Evolutionary conservation across 30 jellyfish, hydroid and myxozoan species (phyloP).

Genomic region (Clytia hemisphaerica): DNA sequence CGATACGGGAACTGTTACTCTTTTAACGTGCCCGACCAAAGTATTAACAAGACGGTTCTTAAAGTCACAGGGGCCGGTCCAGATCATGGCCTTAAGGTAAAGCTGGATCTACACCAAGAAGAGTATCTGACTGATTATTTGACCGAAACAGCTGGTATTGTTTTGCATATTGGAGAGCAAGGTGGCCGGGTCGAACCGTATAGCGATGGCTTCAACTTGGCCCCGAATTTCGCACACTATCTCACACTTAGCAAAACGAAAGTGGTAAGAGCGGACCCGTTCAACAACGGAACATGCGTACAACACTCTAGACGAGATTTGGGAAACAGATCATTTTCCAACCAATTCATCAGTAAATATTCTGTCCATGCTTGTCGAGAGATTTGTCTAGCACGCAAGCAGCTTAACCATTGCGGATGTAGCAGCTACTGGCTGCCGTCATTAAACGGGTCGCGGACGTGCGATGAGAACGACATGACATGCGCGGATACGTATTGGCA

Average conservation of each 20-base stretch:
- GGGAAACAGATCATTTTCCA: conserved; percentile 1
- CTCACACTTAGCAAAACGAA: background rate
- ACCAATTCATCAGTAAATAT: background rate
- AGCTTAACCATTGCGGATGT: background rate
- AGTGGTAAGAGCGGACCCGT: conserved; percentile 3
- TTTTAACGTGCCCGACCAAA: background rate
- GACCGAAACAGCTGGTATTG: conserved; percentile 2
- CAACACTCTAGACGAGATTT: background rate
- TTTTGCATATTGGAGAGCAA: conserved; percentile 21
- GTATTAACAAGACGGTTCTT: background rate
- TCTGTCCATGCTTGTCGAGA: background rate
- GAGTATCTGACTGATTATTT: background rate
- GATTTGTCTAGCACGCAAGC: background rate
- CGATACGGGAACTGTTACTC: conserved; percentile 6
- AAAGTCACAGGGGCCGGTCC: background rate
- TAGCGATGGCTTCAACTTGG: background rate
- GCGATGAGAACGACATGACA: background rate
- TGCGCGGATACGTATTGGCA: background rate
- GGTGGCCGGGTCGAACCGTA: background rate
- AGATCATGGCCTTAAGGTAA: background rate
- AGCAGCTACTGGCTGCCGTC: background rate
- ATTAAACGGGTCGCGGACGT: background rate
- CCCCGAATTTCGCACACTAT: background rate
- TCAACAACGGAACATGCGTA: background rate
- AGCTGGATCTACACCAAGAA: background rate